Base-by-base conservation (phyloP, 2,888 invertebrate species). In the Nomada fabriciana region DNA sequence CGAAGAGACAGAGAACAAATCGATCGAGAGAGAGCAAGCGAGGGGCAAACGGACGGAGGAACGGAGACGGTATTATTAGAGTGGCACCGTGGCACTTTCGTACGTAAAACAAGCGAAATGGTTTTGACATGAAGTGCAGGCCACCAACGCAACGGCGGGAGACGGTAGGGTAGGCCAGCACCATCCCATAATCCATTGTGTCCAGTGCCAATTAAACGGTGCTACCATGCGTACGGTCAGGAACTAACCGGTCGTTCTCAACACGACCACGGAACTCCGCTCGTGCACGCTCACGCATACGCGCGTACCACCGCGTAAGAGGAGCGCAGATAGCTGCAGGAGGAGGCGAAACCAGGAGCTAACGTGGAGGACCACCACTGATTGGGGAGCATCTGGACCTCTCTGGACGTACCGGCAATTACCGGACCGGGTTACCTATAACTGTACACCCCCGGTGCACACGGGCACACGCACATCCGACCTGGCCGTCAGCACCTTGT, bases 151-250 rank as follows among this genome's bases (percentile, higher is more conserved):
- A 47, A 61, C 55, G 78, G 42, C 59, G 57, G 73, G 53, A 50
- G 67, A 43, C 29, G 53, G 20, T 59, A 43, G 73, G 70, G 67
- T 53, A 60, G 73, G 76, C 59, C 72, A 68, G 74, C 83, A 89
- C 91, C 90, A 85, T 93, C 91, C 92, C 90, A 92, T 93, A 94
- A 93, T 93, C 93, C 92, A 93, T 94, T 94, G 94, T 94, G 91
- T 92, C 92, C 92, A 91, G 92, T 93, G 93, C 94, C 94, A 94
- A 94, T 94, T 94, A 94, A 94, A 93, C 93, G 93, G 93, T 93
- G 91, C 93, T 90, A 86, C 91, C 92, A 94, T 94, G 93, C 94
- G 94, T 94, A 91, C 90, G 92, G 90, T 90, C 90, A 90, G 93
- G 91, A 92, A 90, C 93, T 93, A 92, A 92, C 92, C 92, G 92